Base-by-base conservation (phyloP, 37 sponge, comb jelly and placozoan species). In the Chondrilla cf. caribensis region DNA sequence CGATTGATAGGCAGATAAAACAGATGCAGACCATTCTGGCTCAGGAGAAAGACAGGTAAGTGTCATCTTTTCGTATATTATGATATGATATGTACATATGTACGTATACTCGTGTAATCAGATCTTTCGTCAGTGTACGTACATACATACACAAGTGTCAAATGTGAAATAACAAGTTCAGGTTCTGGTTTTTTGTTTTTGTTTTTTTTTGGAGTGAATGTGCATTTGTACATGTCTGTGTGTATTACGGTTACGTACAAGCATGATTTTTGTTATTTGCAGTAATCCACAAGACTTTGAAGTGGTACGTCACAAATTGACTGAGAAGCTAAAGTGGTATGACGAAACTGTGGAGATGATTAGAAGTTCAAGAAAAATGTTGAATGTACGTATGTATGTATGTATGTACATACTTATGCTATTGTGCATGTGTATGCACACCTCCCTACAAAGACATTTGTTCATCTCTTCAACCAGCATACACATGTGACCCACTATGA, bases 1-100 rank as follows among this genome's bases (percentile, higher is more conserved):
- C 77, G 31, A 80, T 94, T 28, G 79, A 83, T 60, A 38, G 79
- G 21, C 90, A 94, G 88, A 94, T 94, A 37, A 73, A 73, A 43
- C 76, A 73, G 44, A 3, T 73, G 22, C 37, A 19, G 2, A 11
- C 41, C 21, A 31, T 73, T 15, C 24, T 73, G 19, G 76, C 76
- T 38, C 31, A 22, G 25, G 76, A 73, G 44, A 38, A 24, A 40
- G 76, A 73, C 44, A 42, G 76, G 76, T 73, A 18, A 1, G 76
- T 40, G 29, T 47, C 51, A 47, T n/a, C n/a, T n/a, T n/a, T n/a
- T n/a, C n/a, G n/a, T n/a, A n/a, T n/a, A n/a, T n/a, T n/a, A n/a
- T n/a, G n/a, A n/a, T n/a, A n/a, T n/a, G n/a, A n/a, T n/a, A 55
- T 55, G 57, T 55, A 55, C 17, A 55, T 11, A 55, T 55, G 57